phyloP scores from a whole-genome alignment of 2,113 vertebrate species.

The Microcebus tavaratra region DNA sequence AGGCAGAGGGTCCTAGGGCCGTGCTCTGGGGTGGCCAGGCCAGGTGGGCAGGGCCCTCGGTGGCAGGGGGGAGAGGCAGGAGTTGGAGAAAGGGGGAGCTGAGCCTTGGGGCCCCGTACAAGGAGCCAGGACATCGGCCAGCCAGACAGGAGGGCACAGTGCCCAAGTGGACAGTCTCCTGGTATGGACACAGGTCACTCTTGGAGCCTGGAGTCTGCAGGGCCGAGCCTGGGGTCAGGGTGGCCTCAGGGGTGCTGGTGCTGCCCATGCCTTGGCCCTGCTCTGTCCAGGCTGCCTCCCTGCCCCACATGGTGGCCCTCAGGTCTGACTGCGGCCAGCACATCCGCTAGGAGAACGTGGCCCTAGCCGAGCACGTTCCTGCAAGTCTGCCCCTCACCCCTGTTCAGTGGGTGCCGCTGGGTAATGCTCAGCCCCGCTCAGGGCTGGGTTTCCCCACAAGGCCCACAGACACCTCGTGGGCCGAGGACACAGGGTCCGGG shows the following conservation, averaged over 20 bases:
- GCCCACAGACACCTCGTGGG: accelerated
- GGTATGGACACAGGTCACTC: background rate
- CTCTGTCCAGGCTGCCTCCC: accelerated
- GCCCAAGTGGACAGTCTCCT: accelerated
- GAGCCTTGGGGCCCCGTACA: too few relatives aligned
- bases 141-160: accelerated
- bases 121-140: too few relatives aligned
- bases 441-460: background rate
- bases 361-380: background rate
- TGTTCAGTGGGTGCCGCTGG: background rate
- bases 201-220: background rate
- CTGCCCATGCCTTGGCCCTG: background rate
- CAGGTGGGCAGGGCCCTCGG: background rate
- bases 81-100: too few relatives aligned
- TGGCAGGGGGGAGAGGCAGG: background rate
- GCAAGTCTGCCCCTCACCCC: background rate
- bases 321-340: background rate
- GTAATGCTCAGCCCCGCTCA: background rate
- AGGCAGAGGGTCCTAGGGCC: background rate
- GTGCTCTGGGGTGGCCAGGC: background rate
- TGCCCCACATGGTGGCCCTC: accelerated
- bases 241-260: background rate
- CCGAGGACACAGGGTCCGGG: background rate
- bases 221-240: background rate
- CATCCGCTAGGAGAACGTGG: accelerated